Base-by-base conservation (phyloP, 2,888 invertebrate species). In the Linnaemya vulpina region DNA sequence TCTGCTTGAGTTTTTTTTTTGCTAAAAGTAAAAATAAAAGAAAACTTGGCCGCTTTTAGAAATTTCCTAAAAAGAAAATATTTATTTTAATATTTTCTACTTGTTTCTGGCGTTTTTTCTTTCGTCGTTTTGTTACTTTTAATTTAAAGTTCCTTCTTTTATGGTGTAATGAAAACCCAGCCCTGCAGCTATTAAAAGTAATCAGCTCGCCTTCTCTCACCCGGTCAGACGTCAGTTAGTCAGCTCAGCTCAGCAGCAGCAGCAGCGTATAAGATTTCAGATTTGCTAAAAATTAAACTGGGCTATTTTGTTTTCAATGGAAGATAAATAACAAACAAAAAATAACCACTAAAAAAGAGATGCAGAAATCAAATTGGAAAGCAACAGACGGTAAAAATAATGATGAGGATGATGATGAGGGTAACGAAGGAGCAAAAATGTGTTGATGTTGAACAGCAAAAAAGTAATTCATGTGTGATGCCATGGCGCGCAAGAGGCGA, bases 271-370 rank as follows among this genome's bases (percentile, higher is more conserved):
- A 13, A 55, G 65, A 58, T 55, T 73, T 25, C 49, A 58, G 49
- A 55, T 40, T 67, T 58, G 49, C 58, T 65, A 38, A 73, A 67
- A 67, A 73, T 40, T 13, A 74, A 79, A 74, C 58, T n/a, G 62
- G 53, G 13, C 60, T 46, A 55, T 62, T 80, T 51, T 67, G 67
- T 78, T 43, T 53, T 20, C 62, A 20, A 35, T 60, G 60, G 10
- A 60, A 49, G 35, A 17, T 13, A 40, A 35, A 46, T 30, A 53
- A 58, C n/a, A n/a, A n/a, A n/a, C n/a, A n/a, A n/a, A n/a, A n/a
- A n/a, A n/a, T n/a, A n/a, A 30, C n/a, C 35, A 15, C 9, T 38
- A 15, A 3, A 67, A 49, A 30, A 35, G 13, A 8, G 43, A 30
- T 15, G n/a, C 0, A 10, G 38, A 63, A 38, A 51, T 60, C 49